Conservation (phyloP, 1,140 invertebrate species). For the Wasmannia auropunctata region DNA sequence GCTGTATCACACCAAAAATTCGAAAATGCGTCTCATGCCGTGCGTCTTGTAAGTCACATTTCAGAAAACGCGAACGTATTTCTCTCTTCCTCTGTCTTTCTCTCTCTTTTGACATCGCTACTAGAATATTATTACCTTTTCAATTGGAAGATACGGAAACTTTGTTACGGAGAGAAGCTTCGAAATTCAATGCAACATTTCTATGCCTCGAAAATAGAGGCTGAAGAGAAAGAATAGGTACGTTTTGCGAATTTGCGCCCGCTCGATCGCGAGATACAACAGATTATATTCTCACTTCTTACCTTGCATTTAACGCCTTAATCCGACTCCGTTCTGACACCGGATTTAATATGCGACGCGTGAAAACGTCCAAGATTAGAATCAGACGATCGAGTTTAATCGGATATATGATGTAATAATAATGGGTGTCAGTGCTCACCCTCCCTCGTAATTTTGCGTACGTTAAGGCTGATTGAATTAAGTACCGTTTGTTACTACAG, state of each 20-base stretch:
- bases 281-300: neutral
- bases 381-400: conserved; percentile 6
- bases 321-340: neutral
- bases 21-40: conserved; percentile 16
- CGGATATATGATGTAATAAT: neutral
- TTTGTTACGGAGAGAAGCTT: neutral
- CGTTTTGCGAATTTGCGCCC: neutral
- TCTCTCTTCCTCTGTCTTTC: neutral
- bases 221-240: neutral
- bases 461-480: neutral
- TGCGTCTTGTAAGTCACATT: conserved; percentile 8
- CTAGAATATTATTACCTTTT: neutral
- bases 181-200: conserved; percentile 3
- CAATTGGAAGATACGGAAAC: neutral
- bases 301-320: conserved; percentile 7
- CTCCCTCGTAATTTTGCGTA: neutral
- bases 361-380: neutral
- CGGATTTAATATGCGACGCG: neutral
- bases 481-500: neutral
- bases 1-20: neutral
- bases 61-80: neutral
- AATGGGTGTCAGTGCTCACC: neutral
- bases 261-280: neutral
- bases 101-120: neutral
- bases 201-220: neutral